These are phyloP conservation scores for Caenorhabditis virilis DNA, from an alignment of 2,888 invertebrate species.

Conservation along the genomic window DNA sequence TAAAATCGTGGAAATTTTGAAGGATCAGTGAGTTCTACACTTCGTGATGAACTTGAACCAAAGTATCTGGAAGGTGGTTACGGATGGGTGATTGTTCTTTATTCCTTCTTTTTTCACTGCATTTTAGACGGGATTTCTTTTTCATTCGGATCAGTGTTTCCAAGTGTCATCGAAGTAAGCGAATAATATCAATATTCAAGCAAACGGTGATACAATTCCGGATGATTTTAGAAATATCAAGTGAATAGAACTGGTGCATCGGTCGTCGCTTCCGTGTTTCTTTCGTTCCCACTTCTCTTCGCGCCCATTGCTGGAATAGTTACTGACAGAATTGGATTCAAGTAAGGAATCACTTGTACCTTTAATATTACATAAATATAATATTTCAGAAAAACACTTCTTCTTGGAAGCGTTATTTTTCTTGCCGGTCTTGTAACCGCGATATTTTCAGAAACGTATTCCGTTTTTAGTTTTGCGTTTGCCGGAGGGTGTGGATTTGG, in stretches of 20 bases:
- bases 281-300: slow-evolving; percentile 86
- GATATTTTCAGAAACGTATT: slow-evolving; percentile 79
- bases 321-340: slow-evolving; percentile 43
- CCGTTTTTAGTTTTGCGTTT: slow-evolving; percentile 74
- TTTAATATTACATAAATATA: no score
- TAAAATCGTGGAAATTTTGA: no score
- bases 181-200: not conserved
- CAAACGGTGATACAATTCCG: not conserved
- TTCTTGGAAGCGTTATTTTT: slow-evolving; percentile 30
- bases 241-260: slow-evolving; percentile 85
- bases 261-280: slow-evolving; percentile 86
- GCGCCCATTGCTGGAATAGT: slow-evolving; percentile 75
- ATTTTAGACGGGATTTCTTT: slow-evolving; percentile 91
- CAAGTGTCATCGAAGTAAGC: slow-evolving; percentile 76
- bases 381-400: slow-evolving; percentile 25
- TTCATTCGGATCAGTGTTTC: slow-evolving; percentile 87
- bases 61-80: slow-evolving; percentile 31
- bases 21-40: no score
- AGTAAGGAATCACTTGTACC: slow-evolving; percentile 14
- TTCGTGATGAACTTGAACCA: no score
- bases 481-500: slow-evolving; percentile 70
- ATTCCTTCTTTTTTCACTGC: slow-evolving; percentile 85
- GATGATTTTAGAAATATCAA: slow-evolving; percentile 77
- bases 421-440: slow-evolving; percentile 64
- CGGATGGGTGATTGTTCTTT: slow-evolving; percentile 84